phyloP scores from a whole-genome alignment of 2,113 vertebrate genomes.

The Ailuropoda melanoleuca region DNA sequence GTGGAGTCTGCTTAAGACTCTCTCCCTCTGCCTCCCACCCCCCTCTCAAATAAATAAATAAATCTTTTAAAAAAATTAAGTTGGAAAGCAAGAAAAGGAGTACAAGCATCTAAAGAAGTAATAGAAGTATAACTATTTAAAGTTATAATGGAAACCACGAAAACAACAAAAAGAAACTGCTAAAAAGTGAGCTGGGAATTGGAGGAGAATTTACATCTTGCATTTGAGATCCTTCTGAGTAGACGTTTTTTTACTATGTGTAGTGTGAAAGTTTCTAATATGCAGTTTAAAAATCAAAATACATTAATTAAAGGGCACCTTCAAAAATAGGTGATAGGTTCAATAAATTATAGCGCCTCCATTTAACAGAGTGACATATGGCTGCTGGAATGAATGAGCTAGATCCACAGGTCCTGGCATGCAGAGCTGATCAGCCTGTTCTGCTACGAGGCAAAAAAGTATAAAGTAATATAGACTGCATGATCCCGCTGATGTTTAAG shows the following conservation, averaged over 20 bases:
- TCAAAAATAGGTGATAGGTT: neutral
- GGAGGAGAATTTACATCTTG: neutral
- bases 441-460: neutral
- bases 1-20: neutral
- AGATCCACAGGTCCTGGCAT: neutral
- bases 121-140: neutral
- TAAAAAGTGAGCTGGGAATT: neutral
- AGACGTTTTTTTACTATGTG: neutral
- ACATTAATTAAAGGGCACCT: neutral
- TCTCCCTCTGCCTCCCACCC: neutral
- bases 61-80: neutral
- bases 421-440: neutral
- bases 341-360: neutral
- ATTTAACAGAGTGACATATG: neutral
- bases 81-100: neutral
- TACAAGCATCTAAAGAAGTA: neutral
- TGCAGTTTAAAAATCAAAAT: constrained; percentile 7
- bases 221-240: neutral
- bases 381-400: neutral
- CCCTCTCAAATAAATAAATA: neutral
- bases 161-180: neutral
- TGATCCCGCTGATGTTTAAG: neutral
- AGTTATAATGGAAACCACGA: neutral
- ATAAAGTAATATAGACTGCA: neutral
- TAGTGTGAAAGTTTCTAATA: neutral